Evolutionary conservation across 2,797 vertebrate species (phyloP).

Genomic region (Falco cherrug): DNA sequence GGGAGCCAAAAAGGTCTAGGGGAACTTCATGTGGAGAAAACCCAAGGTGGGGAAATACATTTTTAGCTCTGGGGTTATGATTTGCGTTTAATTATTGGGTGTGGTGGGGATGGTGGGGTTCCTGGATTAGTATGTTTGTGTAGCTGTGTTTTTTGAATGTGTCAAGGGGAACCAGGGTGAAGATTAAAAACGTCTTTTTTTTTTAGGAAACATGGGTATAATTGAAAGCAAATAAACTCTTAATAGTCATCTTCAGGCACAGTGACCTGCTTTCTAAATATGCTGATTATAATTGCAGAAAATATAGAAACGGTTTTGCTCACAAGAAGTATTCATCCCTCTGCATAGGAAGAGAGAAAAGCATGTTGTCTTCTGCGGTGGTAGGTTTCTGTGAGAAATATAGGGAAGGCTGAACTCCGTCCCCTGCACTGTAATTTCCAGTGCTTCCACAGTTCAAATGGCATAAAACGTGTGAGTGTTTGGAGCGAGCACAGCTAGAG

Average conservation of each 20-base stretch:
- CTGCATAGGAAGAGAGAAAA: not conserved
- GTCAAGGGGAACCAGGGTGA: constrained; percentile 22
- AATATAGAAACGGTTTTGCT: constrained; percentile 23
- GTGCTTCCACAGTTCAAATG: not conserved
- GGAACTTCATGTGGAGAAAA: constrained; percentile 14
- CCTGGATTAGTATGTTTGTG: constrained; percentile 24
- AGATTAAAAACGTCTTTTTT: constrained; percentile 22
- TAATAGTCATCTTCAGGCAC: constrained; percentile 5
- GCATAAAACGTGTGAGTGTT: not conserved
- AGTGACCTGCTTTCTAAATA: constrained; percentile 22
- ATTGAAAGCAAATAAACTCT: constrained; percentile 56
- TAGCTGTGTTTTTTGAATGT: constrained; percentile 40
- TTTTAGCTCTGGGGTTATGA: constrained; percentile 58
- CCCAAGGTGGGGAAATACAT: not conserved
- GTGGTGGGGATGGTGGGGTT: constrained; percentile 32
- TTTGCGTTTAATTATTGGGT: constrained; percentile 50
- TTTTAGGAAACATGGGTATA: constrained; percentile 43
- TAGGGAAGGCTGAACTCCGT: not conserved
- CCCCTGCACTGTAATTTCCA: not conserved
- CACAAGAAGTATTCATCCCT: not conserved
- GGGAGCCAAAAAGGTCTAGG: not conserved
- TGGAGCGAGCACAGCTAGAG: not conserved
- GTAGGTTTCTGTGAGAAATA: not conserved
- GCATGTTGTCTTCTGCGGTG: not conserved
- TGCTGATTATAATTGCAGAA: constrained; percentile 17